Evolutionary conservation across 64 coral and sea anemone genomes (phyloP).

Genomic region (Stichodactyla helianthus): DNA sequence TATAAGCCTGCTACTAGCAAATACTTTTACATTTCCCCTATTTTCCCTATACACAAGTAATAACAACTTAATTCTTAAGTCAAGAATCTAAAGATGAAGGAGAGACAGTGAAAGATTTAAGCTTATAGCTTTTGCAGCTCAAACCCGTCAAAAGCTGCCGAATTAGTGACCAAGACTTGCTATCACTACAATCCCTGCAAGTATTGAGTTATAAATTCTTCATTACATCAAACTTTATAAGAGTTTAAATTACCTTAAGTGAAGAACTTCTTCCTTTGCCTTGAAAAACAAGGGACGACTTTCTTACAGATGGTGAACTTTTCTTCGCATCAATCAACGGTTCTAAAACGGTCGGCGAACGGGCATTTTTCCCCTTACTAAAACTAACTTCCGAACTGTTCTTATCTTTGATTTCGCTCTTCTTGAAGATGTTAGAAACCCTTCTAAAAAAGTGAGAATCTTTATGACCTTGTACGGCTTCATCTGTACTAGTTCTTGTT

Average conservation of each 20-base stretch:
- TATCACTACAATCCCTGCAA: not conserved
- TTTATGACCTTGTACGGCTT: not conserved
- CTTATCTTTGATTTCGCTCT: not conserved
- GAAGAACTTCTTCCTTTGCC: not conserved
- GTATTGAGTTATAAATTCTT: not conserved
- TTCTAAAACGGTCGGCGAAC: not conserved
- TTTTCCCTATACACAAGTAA: too few species aligned
- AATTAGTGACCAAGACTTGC: not conserved
- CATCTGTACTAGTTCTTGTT: not conserved
- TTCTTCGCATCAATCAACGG: not conserved
- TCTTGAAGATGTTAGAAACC: constrained; percentile 11
- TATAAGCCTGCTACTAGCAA: too few species aligned
- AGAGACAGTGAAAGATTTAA: not conserved
- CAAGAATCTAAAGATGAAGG: not conserved
- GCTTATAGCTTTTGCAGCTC: not conserved
- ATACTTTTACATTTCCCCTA: too few species aligned
- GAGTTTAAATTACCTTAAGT: not conserved
- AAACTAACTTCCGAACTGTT: not conserved
- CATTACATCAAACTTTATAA: too few species aligned
- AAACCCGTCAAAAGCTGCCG: not conserved
- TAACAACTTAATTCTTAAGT: too few species aligned
- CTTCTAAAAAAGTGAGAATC: not conserved
- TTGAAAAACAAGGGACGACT: not conserved
- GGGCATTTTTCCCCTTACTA: not conserved
- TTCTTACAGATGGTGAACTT: not conserved